Conservation (phyloP, 2,797 vertebrate genomes). For the Synaphobranchus kaupii region DNA sequence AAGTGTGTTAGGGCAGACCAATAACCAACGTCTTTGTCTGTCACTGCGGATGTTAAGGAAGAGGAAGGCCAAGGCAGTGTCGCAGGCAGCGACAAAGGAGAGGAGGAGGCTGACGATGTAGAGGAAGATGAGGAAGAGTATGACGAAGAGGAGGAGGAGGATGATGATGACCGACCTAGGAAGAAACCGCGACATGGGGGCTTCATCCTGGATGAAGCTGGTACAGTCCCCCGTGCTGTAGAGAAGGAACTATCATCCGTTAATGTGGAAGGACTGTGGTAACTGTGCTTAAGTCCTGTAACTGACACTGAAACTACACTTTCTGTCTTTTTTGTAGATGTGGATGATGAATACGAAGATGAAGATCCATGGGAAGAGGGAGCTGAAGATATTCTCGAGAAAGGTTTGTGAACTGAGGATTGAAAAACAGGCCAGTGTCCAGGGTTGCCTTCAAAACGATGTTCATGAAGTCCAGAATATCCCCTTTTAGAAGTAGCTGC, state of each 20-base stretch:
- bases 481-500: background rate
- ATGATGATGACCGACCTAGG: slow-evolving; percentile 85
- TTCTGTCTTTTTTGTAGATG: slow-evolving; percentile 70
- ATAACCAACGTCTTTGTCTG: background rate
- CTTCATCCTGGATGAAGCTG: slow-evolving; percentile 92
- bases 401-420: slow-evolving; percentile 73
- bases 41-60: slow-evolving; percentile 48
- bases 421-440: background rate
- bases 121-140: slow-evolving; percentile 91
- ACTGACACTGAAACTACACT: background rate
- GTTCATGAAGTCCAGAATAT: background rate
- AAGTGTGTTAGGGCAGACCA: background rate
- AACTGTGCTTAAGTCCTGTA: background rate
- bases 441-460: background rate
- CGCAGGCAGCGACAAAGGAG: slow-evolving; percentile 85
- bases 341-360: slow-evolving; percentile 93
- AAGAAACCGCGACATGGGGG: slow-evolving; percentile 89
- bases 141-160: slow-evolving; percentile 90
- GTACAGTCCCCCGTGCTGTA: slow-evolving; percentile 60
- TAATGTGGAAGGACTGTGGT: background rate
- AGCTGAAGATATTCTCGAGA: slow-evolving; percentile 90
- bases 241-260: background rate
- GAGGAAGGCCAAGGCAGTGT: slow-evolving; percentile 76
- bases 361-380: slow-evolving; percentile 94
- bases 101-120: slow-evolving; percentile 85